phyloP scores from a whole-genome alignment of 1,140 invertebrate species.

The Drosophila nannoptera region DNA sequence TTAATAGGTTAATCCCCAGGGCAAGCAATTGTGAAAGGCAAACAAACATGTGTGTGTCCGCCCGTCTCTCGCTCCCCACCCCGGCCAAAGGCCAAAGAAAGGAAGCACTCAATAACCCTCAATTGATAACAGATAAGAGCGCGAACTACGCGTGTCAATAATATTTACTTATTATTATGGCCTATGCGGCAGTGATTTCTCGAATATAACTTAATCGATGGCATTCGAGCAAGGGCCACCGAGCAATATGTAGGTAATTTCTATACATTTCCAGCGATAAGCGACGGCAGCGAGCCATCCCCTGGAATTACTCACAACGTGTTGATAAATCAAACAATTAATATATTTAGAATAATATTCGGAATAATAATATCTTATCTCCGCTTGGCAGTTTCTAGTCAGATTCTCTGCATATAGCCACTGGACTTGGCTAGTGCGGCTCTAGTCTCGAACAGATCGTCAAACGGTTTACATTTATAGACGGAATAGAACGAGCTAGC shows the following conservation, averaged over 20 bases:
- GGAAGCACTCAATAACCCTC: conserved; percentile 17
- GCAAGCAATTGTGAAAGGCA: not conserved
- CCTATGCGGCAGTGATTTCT: not conserved
- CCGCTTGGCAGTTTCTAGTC: not conserved
- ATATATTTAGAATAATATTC: conserved; percentile 14
- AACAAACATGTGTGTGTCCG: not conserved
- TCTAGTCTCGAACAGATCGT: conserved; percentile 18
- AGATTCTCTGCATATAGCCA: conserved; percentile 11
- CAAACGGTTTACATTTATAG: not conserved
- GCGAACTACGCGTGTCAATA: conserved; percentile 7
- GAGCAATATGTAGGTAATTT: not conserved
- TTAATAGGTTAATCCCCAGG: not conserved
- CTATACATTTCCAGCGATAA: not conserved
- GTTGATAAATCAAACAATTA: conserved; percentile 32
- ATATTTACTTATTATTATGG: conserved; percentile 6
- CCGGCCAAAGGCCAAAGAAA: not conserved
- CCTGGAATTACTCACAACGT: conserved; percentile 3
- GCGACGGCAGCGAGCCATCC: not conserved
- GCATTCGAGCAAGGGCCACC: not conserved
- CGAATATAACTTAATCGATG: not conserved
- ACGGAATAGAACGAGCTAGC: not conserved
- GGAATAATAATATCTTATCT: conserved; percentile 30
- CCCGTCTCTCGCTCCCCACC: not conserved
- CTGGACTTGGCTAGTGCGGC: not conserved
- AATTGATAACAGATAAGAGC: not conserved